These are phyloP conservation scores for Oreochromis tanganicae DNA, from an alignment of 2,113 vertebrate species.

Conservation along the genomic window DNA sequence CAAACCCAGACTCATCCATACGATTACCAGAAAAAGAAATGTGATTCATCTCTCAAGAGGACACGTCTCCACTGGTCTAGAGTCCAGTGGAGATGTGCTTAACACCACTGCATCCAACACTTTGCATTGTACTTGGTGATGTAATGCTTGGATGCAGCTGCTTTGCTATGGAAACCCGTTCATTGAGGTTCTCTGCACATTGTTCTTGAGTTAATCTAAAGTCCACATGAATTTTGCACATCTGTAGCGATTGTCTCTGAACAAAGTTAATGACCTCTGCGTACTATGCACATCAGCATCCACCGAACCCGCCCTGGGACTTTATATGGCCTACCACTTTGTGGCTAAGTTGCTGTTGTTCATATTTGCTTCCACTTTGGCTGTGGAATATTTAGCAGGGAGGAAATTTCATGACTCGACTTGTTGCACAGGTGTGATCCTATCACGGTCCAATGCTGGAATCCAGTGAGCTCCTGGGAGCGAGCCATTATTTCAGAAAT, in stretches of 20 bases:
- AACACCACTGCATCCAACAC: neutral
- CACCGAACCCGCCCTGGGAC: neutral
- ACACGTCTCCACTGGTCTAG: neutral
- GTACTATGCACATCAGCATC: neutral
- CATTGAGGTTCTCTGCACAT: neutral
- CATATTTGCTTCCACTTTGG: neutral
- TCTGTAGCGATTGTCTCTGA: neutral
- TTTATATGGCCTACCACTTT: neutral
- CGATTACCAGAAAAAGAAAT: neutral
- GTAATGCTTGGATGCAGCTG: neutral
- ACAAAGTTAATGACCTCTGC: rapidly evolving
- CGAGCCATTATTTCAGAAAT: neutral
- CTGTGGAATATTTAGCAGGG: neutral
- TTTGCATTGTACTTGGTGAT: neutral
- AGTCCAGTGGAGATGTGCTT: neutral
- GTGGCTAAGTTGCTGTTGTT: neutral
- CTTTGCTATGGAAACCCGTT: neutral
- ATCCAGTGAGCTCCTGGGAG: neutral
- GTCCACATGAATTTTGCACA: neutral
- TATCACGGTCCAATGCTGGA: neutral
- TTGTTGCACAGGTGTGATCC: neutral
- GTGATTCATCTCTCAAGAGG: neutral
- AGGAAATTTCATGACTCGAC: neutral
- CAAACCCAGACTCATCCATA: neutral
- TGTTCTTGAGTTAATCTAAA: neutral